Base-by-base conservation (phyloP, 2,888 invertebrate genomes). In the Caenorhabditis sp. region DNA sequence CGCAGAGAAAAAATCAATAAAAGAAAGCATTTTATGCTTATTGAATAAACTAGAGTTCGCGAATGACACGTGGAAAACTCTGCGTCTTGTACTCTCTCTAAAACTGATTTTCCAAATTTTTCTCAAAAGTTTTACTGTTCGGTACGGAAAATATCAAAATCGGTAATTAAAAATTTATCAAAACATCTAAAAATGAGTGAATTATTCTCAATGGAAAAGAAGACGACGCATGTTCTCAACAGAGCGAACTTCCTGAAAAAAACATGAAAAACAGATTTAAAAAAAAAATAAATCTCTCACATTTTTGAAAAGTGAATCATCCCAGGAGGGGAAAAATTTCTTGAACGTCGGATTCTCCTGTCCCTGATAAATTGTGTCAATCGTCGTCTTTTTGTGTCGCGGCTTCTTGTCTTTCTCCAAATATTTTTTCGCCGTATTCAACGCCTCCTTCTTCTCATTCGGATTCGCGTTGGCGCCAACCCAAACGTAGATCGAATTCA, bases 401-500 rank as follows among this genome's bases (percentile, higher is more conserved):
- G 93, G 91, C 14, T 92, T 88, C 0, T 78, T 71, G 51, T 77
- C 75, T 51, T 91, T 90, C 73, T 90, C 90, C 77, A 93, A 90
- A 87, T 93, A 93, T 77, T 92, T 91, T 63, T 86, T 77, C 8
- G 86, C 86, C 26, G 82, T 86, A 19, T 73, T 66, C 69, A 84
- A 79, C 10, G 92, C 88, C 60, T 87, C 85, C 58, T 88, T 84
- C 78, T 89, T 92, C 78, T 93, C 92, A 37, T 92, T 90, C 17
- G 91, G 90, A 1, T 92, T 91, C 1, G 93, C 91, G 50, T 92
- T 92, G 79, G 90, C 90, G 0, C 94, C 94, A 66, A 92, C 90
- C 94, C 94, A 94, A 43, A 93, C 89, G 86, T 92, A 94, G 14
- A 94, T 89, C 82, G 92, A 92, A 84, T 92, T 92, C 0, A 93